Evolutionary conservation across 2,888 invertebrate genomes (phyloP), one percentile per base, ranked within the genome.

Genomic region (Cheilosia vulpina): DNA sequence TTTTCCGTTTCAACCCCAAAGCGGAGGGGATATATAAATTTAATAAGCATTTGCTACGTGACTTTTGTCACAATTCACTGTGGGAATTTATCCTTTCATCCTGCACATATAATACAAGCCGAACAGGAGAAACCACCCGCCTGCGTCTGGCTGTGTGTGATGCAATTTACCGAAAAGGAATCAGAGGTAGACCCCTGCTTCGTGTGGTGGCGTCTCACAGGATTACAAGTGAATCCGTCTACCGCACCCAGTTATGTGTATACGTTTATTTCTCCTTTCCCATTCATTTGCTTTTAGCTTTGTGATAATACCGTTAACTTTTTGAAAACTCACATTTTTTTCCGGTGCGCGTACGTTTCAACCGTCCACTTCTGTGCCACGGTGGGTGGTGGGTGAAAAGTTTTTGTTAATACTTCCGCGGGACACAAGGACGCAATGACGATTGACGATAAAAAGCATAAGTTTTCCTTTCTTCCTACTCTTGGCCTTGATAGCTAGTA

Each of bases 11-110:
- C 57, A 41, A 65, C 63, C 72, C 45, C 52, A 77, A 68, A 52
- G 24, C 66, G n/a, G 15, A 24, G 21, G 21, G 58, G 53, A 60
- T 65, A 55, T 69, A 83, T 80, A 80, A 71, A 80, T 84, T 84
- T 80, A 80, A 75, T 79, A 84, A 80, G 84, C 84, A 80, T 75
- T 79, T 43, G 65, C 65, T 75, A 69, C 84, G 69, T 84, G 80
- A 75, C 84, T 58, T 80, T 80, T 84, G 80, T 75, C 75, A 65
- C 80, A 80, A 75, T 75, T 84, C 79, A 65, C 73, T 75, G 69
- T 63, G 72, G 79, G 73, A 57, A 73, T 73, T 63, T 63, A 69
- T 73, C 62, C 69, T 69, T 79, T 79, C 58, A 53, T 75, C 45
- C 52, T 62, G 41, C 52, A 57, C 45, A 63, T 57, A 62, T 45